Evolutionary conservation across 2,888 invertebrate species (phyloP).

Genomic region (Ophonus ardosiacus): DNA sequence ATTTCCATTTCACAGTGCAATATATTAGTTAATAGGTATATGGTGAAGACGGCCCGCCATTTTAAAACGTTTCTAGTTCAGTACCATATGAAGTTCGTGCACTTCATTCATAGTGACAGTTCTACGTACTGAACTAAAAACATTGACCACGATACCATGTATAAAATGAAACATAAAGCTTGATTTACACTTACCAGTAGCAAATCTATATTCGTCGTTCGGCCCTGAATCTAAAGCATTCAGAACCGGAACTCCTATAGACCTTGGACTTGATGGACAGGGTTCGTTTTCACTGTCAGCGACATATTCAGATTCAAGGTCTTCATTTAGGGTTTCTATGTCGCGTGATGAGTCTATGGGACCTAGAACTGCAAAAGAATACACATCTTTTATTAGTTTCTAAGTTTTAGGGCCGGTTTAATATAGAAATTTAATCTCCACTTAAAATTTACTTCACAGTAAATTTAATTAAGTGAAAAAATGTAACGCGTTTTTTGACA

Average conservation of each 20-base stretch:
- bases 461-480: no score
- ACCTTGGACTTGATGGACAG: slow-evolving; percentile 79
- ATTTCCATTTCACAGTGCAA: no score
- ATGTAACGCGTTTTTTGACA: no score
- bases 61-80: no score
- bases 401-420: no score
- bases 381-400: neutral
- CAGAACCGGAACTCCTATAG: slow-evolving; percentile 78
- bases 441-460: no score
- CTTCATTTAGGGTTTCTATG: slow-evolving; percentile 83
- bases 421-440: no score
- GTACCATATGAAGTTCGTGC: no score
- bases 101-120: no score
- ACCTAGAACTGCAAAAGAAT: slow-evolving; percentile 74
- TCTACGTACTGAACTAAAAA: no score
- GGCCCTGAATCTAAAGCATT: slow-evolving; percentile 77
- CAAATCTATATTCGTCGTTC: slow-evolving; percentile 71
- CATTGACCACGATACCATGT: neutral
- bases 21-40: no score
- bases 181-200: slow-evolving; percentile 76
- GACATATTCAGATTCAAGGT: slow-evolving; percentile 82
- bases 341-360: slow-evolving; percentile 81
- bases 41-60: no score
- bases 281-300: slow-evolving; percentile 84
- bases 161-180: neutral